These are phyloP conservation scores for Drosophila bunnanda DNA, from an alignment of 2,888 invertebrate species.

Conservation along the genomic window DNA sequence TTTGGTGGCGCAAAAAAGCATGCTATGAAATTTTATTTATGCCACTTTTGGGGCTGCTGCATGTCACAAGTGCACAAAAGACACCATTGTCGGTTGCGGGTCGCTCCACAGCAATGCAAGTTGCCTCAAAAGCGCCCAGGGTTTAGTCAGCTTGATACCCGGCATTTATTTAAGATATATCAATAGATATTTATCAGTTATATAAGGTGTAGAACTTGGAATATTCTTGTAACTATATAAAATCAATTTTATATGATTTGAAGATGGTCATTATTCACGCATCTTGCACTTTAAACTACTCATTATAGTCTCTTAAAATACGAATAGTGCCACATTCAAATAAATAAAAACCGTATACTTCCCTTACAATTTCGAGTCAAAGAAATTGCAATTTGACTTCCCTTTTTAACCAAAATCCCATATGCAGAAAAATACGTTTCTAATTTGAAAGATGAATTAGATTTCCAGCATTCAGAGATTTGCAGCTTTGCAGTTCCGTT, in stretches of 20 bases:
- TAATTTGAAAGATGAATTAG: constrained; percentile 77
- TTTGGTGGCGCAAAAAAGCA: constrained; percentile 42
- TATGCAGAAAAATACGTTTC: constrained; percentile 55
- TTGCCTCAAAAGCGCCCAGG: background rate
- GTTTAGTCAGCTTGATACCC: background rate
- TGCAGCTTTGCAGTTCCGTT: constrained; percentile 63
- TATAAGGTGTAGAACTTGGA: fast-evolving
- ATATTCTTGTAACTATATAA: background rate
- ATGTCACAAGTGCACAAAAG: constrained; percentile 60
- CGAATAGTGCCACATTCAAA: no score
- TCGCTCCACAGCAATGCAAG: constrained; percentile 9
- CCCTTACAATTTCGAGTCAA: background rate
- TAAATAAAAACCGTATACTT: background rate
- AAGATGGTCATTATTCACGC: background rate
- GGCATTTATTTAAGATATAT: background rate
- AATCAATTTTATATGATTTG: background rate
- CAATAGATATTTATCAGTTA: background rate
- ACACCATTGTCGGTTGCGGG: constrained; percentile 24
- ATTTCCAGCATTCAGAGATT: constrained; percentile 65
- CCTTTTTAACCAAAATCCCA: constrained; percentile 21
- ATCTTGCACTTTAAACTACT: background rate
- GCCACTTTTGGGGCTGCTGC: constrained; percentile 70
- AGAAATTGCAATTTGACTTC: constrained; percentile 2
- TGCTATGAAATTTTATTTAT: constrained; percentile 69
- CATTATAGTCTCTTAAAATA: background rate